Evolutionary conservation across 2,888 invertebrate genomes (phyloP).

Genomic region (Drosophila sordidapex): DNA sequence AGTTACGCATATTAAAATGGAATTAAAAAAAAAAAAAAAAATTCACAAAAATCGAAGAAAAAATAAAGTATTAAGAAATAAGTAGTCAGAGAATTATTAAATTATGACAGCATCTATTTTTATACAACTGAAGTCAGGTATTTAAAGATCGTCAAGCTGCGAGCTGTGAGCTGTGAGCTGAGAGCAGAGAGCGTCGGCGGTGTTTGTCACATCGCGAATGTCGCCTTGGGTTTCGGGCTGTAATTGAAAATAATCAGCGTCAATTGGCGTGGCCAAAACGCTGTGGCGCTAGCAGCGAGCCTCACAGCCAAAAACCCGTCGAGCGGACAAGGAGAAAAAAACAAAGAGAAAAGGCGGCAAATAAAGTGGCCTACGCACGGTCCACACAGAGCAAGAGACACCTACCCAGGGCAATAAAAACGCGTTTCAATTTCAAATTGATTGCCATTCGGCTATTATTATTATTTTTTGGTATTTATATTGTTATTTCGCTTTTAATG

Average conservation of each 20-base stretch:
- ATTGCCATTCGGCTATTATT: constrained; percentile 74
- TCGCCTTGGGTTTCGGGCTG: constrained; percentile 62
- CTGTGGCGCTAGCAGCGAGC: constrained; percentile 25
- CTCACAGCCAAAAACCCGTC: constrained; percentile 31
- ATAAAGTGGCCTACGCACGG: constrained; percentile 71
- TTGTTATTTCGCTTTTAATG: constrained; percentile 50
- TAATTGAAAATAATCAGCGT: constrained; percentile 77
- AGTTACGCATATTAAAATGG: constrained; percentile 62
- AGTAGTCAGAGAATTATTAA: constrained; percentile 41
- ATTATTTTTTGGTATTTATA: constrained; percentile 45
- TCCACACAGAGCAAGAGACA: constrained; percentile 36
- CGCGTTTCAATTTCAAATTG: constrained; percentile 80
- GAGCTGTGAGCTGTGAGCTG: constrained; percentile 18
- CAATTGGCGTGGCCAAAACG: constrained; percentile 72
- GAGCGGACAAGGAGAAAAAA: constrained; percentile 13
- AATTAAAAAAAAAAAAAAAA: constrained; percentile 40
- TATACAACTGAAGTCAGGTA: constrained; percentile 41
- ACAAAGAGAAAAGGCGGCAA: constrained; percentile 20
- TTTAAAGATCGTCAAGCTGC: constrained; percentile 33
- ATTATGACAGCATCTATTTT: constrained; percentile 66
- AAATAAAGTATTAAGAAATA: constrained; percentile 9
- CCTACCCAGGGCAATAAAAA: constrained; percentile 64
- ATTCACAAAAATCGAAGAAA: constrained; percentile 3
- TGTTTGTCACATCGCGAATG: constrained; percentile 60
- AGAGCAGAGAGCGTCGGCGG: constrained; percentile 32